phyloP scores from a whole-genome alignment of 2,888 invertebrate species.

The Alloplasta piceator region DNA sequence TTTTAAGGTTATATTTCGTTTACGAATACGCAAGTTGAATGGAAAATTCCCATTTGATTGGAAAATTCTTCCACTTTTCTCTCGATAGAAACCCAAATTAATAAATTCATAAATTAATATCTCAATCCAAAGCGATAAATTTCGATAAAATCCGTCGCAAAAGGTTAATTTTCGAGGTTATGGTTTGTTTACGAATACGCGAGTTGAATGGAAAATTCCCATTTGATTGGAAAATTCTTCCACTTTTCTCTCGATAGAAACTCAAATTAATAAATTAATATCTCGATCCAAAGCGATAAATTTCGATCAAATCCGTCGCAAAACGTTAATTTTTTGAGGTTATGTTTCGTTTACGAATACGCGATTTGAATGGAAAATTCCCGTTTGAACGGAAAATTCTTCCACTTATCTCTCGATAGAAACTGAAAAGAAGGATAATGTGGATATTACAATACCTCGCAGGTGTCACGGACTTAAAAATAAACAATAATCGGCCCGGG shows the following conservation, averaged over 20 bases:
- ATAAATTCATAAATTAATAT: neutral
- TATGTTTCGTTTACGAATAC: no score
- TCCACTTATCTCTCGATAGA: no score
- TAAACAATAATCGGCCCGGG: constrained; percentile 47
- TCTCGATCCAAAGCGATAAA: neutral
- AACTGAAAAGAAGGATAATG: neutral
- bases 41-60: no score
- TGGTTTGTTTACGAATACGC: neutral
- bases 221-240: neutral
- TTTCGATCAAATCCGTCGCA: no score
- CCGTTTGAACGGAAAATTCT: no score
- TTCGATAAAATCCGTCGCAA: neutral
- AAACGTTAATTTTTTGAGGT: no score
- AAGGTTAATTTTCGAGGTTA: constrained; percentile 27
- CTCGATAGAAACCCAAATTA: no score
- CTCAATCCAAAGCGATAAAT: neutral
- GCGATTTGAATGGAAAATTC: no score
- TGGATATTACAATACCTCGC: constrained; percentile 42
- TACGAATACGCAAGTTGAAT: no score
- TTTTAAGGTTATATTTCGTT: no score
- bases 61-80: no score
- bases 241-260: neutral
- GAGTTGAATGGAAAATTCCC: neutral
- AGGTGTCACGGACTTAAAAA: constrained; percentile 38
- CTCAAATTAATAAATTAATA: neutral